phyloP scores from a whole-genome alignment of 2,113 vertebrate species.

The Pithys albifrons region DNA sequence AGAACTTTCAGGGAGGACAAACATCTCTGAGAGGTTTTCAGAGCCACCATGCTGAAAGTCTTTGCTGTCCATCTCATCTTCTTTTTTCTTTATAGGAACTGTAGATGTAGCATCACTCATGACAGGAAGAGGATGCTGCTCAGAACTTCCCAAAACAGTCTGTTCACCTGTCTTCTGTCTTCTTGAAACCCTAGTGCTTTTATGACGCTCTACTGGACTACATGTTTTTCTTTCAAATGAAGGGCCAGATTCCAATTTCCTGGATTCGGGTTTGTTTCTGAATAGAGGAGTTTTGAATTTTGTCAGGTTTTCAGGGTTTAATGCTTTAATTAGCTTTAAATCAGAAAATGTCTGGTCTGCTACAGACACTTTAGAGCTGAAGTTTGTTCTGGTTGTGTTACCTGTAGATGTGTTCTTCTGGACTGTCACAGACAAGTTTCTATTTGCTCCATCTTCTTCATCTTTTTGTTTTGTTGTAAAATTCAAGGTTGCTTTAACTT shows the following conservation, averaged over 20 bases:
- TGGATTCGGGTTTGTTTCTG: slow-evolving; percentile 57
- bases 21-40: slow-evolving; percentile 12
- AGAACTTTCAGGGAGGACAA: background rate
- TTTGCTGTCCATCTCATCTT: background rate
- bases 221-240: slow-evolving; percentile 50
- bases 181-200: background rate
- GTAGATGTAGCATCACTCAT: background rate
- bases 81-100: background rate
- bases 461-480: slow-evolving; percentile 30
- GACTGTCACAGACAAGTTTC: background rate
- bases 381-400: background rate
- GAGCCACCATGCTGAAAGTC: background rate
- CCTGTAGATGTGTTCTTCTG: background rate
- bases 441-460: slow-evolving; percentile 27
- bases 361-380: background rate
- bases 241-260: background rate
- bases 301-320: slow-evolving; percentile 36
- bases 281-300: slow-evolving; percentile 78
- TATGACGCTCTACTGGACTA: slow-evolving; percentile 55
- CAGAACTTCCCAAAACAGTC: background rate
- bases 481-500: slow-evolving; percentile 29
- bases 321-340: slow-evolving; percentile 43
- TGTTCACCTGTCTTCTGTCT: slow-evolving; percentile 29
- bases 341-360: slow-evolving; percentile 26
- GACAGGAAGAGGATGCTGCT: background rate